These are phyloP conservation scores for Macrotis lagotis DNA, from an alignment of 2,113 vertebrate genomes.

Conservation along the genomic window DNA sequence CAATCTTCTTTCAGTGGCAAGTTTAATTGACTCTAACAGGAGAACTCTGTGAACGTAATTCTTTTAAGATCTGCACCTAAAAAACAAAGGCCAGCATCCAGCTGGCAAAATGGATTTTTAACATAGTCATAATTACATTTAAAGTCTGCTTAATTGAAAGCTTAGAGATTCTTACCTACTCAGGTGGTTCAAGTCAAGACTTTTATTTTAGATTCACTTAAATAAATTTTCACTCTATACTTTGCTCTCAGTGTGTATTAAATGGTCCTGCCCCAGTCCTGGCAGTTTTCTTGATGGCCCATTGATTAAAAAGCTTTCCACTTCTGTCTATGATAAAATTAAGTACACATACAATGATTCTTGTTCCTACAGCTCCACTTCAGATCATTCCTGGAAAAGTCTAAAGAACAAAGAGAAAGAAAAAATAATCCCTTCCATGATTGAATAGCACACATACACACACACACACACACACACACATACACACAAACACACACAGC, in stretches of 20 bases:
- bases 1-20: neutral
- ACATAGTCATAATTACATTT: neutral
- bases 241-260: neutral
- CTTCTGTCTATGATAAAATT: neutral
- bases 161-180: neutral
- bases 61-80: slow-evolving; percentile 4
- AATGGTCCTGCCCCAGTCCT: neutral
- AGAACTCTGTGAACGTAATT: neutral
- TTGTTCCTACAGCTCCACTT: neutral
- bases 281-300: neutral
- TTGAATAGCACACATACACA: neutral
- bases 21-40: neutral
- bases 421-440: neutral
- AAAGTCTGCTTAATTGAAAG: neutral
- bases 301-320: neutral
- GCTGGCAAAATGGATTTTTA: neutral
- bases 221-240: neutral
- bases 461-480: no score
- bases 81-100: neutral
- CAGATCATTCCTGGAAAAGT: neutral
- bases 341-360: neutral
- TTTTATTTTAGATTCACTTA: slow-evolving; percentile 20
- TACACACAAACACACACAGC: neutral
- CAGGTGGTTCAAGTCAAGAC: neutral
- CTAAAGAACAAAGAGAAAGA: neutral